Evolutionary conservation across 2,113 vertebrate genomes (phyloP).

Genomic region (Pedetes capensis): DNA sequence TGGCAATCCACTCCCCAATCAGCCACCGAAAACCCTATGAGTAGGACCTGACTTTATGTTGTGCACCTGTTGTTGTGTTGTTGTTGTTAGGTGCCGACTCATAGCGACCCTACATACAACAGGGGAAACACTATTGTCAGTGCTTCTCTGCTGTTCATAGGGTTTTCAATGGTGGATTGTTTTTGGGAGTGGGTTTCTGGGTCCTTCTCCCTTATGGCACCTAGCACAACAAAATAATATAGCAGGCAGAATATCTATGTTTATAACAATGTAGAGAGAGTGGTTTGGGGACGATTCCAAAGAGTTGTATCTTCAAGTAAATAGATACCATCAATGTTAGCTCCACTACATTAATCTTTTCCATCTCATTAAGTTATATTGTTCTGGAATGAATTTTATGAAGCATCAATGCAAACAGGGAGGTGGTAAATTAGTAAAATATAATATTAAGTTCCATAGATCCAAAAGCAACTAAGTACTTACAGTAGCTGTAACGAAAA

Average conservation of each 20-base stretch:
- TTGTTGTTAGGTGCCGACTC: too few species aligned
- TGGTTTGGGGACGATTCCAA: neutral
- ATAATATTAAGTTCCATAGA: neutral
- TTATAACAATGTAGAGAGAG: neutral
- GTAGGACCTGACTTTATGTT: too few species aligned
- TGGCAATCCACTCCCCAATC: too few species aligned
- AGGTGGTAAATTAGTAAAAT: neutral
- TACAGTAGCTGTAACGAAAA: conserved; percentile 97
- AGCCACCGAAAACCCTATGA: too few species aligned
- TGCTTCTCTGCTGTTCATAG: too few species aligned
- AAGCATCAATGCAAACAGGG: neutral
- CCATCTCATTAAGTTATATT: neutral
- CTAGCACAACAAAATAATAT: too few species aligned
- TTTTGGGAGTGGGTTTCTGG: too few species aligned
- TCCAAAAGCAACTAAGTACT: conserved; percentile 83
- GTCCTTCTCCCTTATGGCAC: too few species aligned
- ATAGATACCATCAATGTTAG: neutral
- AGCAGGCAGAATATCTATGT: neutral
- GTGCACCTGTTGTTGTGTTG: too few species aligned
- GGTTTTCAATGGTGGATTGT: too few species aligned
- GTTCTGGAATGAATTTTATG: neutral
- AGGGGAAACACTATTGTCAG: too few species aligned
- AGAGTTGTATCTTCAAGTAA: neutral
- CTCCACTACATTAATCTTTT: neutral
- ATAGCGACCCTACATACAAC: too few species aligned